Conservation (phyloP, 2,797 vertebrate genomes). For the Agapornis canus region DNA sequence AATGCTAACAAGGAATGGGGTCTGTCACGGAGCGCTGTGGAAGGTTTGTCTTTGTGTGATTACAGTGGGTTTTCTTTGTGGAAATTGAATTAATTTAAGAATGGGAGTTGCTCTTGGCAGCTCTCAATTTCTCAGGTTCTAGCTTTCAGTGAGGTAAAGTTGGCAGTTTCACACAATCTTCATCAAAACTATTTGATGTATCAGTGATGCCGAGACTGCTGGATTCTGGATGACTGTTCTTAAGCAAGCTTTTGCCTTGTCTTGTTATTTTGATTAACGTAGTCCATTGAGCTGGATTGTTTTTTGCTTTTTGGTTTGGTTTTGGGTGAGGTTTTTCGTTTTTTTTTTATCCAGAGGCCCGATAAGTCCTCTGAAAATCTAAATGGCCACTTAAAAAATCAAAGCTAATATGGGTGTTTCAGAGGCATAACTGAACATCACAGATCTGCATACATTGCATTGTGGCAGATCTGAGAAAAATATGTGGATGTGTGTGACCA, state of each 20-base stretch:
- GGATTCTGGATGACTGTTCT: not conserved
- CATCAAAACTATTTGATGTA: not conserved
- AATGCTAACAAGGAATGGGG: conserved; percentile 20
- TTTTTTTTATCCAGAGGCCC: not conserved
- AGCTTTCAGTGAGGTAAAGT: not conserved
- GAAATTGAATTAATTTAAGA: not conserved
- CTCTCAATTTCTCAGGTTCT: not conserved
- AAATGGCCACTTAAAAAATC: not conserved
- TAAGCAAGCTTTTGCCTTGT: not conserved
- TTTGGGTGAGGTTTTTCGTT: not conserved
- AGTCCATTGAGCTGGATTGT: not conserved
- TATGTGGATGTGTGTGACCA: not conserved
- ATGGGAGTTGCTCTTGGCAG: conserved; percentile 17
- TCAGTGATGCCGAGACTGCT: not conserved
- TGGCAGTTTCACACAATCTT: conserved; percentile 1
- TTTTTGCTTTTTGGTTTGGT: not conserved
- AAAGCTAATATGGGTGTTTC: not conserved
- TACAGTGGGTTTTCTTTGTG: conserved; percentile 16
- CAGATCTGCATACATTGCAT: not conserved
- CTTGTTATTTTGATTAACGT: not conserved
- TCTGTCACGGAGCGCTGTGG: not conserved
- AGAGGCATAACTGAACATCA: not conserved
- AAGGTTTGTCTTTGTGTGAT: conserved; percentile 22
- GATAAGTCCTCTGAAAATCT: not conserved
- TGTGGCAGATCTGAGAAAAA: not conserved